Percentiles rank a stretch among this genome's conserved stretches.
These are phyloP conservation scores for Branchellion lobata DNA, from an alignment of 2,888 invertebrate species.

Conservation along the genomic window DNA sequence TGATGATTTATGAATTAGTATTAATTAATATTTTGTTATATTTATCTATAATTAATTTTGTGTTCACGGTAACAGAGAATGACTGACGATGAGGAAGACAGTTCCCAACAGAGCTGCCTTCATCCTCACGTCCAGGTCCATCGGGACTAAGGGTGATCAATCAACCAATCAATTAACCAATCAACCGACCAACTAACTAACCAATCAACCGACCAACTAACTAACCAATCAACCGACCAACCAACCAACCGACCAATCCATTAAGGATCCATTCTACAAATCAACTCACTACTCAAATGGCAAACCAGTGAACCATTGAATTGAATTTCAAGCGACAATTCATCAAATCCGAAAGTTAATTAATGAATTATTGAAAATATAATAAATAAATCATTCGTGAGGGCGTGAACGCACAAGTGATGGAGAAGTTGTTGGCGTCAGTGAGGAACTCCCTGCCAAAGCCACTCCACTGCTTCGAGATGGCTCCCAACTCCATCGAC, in stretches of 20 bases:
- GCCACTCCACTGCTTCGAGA: slow-evolving; percentile 84
- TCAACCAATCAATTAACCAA: slow-evolving; percentile 1
- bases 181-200: neutral
- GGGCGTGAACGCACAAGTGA: slow-evolving; percentile 41
- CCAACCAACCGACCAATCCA: neutral
- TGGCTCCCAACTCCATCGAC: slow-evolving; percentile 70
- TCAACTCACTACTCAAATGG: neutral
- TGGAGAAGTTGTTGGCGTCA: slow-evolving; percentile 78
- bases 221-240: neutral
- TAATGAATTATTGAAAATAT: neutral
- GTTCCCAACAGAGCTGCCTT: slow-evolving; percentile 49
- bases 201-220: neutral
- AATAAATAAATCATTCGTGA: too few species aligned
- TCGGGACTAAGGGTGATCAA: slow-evolving; percentile 47
- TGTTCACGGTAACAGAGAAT: too few species aligned
- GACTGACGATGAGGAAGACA: slow-evolving; percentile 52
- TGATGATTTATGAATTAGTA: too few species aligned
- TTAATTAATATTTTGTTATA: too few species aligned
- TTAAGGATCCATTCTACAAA: neutral
- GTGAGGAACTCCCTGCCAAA: slow-evolving; percentile 76
- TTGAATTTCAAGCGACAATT: too few species aligned
- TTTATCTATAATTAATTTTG: too few species aligned
- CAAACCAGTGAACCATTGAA: too few species aligned
- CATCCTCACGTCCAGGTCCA: slow-evolving; percentile 51
- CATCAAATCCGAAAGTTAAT: neutral